phyloP scores from a whole-genome alignment of 2,888 invertebrate genomes.

The Alentia gelatinosa region DNA sequence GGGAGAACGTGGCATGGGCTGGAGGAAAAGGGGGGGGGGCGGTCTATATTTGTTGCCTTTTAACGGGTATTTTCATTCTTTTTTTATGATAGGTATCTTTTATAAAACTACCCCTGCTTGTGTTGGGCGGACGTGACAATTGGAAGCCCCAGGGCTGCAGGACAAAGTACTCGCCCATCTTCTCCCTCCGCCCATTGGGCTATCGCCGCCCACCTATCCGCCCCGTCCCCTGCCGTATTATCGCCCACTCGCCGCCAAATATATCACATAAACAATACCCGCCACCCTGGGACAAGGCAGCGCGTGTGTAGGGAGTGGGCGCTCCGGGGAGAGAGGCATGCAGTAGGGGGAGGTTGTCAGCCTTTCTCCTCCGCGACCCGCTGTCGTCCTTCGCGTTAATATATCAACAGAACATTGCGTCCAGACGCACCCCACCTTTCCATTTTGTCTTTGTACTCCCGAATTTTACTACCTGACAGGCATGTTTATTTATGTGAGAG shows the following conservation, averaged over 20 bases:
- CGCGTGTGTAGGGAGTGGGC: neutral
- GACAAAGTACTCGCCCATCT: neutral
- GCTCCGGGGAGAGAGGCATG: neutral
- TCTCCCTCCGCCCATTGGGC: neutral
- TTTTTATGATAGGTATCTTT: neutral
- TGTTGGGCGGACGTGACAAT: neutral
- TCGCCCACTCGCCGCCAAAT: neutral
- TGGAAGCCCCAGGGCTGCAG: neutral
- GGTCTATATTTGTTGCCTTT: neutral
- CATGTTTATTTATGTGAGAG: too few species aligned
- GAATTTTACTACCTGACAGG: too few species aligned
- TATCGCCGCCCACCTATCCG: neutral
- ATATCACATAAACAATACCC: conserved; percentile 22
- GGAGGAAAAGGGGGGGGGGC: neutral
- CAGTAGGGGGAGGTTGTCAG: neutral
- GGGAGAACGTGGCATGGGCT: neutral
- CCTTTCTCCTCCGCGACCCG: neutral
- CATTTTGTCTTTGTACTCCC: neutral
- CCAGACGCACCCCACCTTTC: neutral
- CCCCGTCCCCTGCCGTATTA: neutral
- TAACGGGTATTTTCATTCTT: neutral
- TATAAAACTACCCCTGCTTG: neutral
- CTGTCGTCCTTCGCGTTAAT: neutral
- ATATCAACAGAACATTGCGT: neutral
- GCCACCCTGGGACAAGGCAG: neutral